Evolutionary conservation across 2,888 invertebrate genomes (phyloP).

Genomic region (Steromphala cineraria): DNA sequence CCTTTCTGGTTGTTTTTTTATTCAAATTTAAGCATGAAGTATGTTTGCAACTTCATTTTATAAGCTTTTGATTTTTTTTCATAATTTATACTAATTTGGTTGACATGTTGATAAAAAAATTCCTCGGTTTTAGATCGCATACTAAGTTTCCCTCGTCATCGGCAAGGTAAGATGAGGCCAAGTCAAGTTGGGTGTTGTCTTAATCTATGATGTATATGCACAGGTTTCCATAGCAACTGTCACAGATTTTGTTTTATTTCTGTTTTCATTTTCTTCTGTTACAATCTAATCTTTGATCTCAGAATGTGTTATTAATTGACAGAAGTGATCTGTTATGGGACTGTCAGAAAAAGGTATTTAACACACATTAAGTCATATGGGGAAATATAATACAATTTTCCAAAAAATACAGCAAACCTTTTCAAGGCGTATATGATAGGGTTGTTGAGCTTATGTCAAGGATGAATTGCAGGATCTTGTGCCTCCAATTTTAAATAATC

Average conservation of each 20-base stretch:
- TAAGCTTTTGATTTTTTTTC: neutral
- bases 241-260: neutral
- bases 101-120: neutral
- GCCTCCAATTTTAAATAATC: too few species aligned
- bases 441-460: too few species aligned
- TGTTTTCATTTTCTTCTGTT: neutral
- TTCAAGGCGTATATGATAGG: too few species aligned
- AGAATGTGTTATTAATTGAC: too few species aligned
- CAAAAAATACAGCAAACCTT: too few species aligned
- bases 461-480: too few species aligned
- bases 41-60: neutral
- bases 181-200: neutral
- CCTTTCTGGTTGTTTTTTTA: neutral
- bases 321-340: too few species aligned
- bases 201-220: neutral
- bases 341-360: too few species aligned
- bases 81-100: neutral
- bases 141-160: slow-evolving; percentile 13
- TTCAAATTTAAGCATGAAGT: neutral
- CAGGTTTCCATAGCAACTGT: neutral
- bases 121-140: slow-evolving; percentile 8
- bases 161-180: slow-evolving; percentile 4
- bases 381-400: too few species aligned
- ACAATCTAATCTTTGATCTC: too few species aligned
- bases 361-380: too few species aligned